Evolutionary conservation across 2,113 vertebrate genomes (phyloP).

Genomic region (Chamaea fasciata): DNA sequence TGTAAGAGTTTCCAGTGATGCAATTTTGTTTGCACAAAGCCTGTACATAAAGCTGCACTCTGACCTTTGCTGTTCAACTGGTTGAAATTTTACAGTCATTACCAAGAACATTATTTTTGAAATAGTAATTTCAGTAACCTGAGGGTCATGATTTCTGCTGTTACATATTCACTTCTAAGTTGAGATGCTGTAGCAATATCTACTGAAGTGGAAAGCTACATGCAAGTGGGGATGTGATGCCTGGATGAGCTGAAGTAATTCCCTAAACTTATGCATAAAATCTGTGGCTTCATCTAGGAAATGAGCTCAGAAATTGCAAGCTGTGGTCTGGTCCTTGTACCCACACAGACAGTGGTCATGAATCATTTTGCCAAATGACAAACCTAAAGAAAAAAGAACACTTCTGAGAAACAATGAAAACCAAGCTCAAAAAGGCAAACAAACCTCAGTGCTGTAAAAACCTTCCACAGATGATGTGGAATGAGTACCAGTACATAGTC

Average conservation of each 20-base stretch:
- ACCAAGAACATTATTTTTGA: not conserved
- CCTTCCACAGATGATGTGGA: not conserved
- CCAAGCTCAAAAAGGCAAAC: not conserved
- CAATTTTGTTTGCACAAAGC: not conserved
- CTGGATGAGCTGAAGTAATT: not conserved
- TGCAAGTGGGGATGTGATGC: not conserved
- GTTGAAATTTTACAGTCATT: not conserved
- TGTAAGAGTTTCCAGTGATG: not conserved
- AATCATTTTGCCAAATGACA: not conserved
- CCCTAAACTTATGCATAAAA: not conserved
- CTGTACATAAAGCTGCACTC: not conserved
- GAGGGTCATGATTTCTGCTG: not conserved
- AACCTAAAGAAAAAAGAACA: not conserved
- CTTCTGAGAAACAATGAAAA: not conserved
- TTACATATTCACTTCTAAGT: not conserved
- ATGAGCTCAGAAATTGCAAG: not conserved
- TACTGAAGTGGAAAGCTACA: not conserved
- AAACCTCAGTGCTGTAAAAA: not conserved
- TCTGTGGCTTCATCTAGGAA: not conserved
- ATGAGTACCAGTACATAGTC: not conserved
- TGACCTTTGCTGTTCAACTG: not conserved
- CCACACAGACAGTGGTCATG: not conserved
- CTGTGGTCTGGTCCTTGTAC: not conserved
- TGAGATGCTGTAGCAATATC: not conserved
- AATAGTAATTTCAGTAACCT: not conserved